A percentile compares a stretch with the other conserved stretches of the same genome.
Conservation (phyloP, 2,888 invertebrate species). For the Callosobruchus maculatus region DNA sequence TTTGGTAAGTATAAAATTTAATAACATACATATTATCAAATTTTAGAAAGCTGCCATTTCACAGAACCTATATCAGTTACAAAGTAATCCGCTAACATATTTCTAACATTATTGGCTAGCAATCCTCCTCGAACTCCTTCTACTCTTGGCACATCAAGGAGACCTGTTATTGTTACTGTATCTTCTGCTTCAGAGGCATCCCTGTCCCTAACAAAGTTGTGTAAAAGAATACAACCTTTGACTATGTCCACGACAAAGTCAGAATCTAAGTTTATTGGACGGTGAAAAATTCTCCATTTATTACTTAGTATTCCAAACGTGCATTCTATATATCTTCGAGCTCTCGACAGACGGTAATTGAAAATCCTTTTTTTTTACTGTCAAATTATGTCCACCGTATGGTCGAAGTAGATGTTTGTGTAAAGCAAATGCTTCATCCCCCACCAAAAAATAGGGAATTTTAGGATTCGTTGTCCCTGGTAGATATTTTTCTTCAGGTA, state of each 20-base stretch:
- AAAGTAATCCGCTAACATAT: background rate
- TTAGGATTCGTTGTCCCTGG: background rate
- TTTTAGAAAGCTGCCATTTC: conserved; percentile 1
- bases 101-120: background rate
- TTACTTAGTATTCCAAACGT: background rate
- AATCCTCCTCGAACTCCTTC: background rate
- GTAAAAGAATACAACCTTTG: background rate
- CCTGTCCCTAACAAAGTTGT: conserved; percentile 3
- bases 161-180: background rate
- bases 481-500: background rate
- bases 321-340: conserved; percentile 1
- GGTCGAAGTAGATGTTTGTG: background rate
- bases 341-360: background rate
- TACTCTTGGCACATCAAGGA: background rate
- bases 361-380: background rate
- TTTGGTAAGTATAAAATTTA: too few species aligned
- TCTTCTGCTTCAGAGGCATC: background rate
- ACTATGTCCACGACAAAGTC: background rate
- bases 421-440: background rate
- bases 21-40: background rate
- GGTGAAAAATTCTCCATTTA: conserved; percentile 2
- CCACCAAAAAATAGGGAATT: background rate
- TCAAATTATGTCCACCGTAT: background rate
- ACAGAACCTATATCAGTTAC: background rate
- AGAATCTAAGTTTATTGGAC: background rate